Evolutionary conservation across 2,888 invertebrate species (phyloP).

Genomic region (Athetis lepigone): DNA sequence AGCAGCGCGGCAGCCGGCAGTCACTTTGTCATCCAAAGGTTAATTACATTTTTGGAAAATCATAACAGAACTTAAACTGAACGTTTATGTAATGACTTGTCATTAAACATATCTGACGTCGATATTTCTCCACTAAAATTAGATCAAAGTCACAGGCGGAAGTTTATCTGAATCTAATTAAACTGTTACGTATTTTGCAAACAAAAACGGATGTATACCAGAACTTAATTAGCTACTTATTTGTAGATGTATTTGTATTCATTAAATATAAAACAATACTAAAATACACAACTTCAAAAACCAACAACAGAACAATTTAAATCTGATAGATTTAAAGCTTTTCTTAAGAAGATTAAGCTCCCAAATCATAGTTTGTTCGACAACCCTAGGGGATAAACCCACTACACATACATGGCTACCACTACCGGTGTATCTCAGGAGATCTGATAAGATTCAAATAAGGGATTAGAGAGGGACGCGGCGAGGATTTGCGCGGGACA

Average conservation of each 20-base stretch:
- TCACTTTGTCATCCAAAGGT: too few relatives aligned
- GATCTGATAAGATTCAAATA: conserved; percentile 91
- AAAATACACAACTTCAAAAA: conserved; percentile 7
- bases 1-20: too few relatives aligned
- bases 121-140: neutral
- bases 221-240: neutral
- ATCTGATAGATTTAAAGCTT: conserved; percentile 44
- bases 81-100: neutral
- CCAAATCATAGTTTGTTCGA: conserved; percentile 47
- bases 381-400: conserved; percentile 81
- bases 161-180: neutral
- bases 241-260: neutral
- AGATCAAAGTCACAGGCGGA: neutral
- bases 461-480: conserved; percentile 89
- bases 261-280: neutral
- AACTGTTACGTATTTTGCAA: neutral
- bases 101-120: neutral
- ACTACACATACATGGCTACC: conserved; percentile 84
- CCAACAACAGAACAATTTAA: neutral
- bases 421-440: conserved; percentile 88
- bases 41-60: neutral
- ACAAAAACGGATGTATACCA: neutral
- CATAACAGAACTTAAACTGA: too few relatives aligned
- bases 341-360: conserved; percentile 47
- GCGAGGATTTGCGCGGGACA: conserved; percentile 85